These are phyloP conservation scores for Platanista minor DNA, from an alignment of 2,113 vertebrate genomes.

Conservation along the genomic window DNA sequence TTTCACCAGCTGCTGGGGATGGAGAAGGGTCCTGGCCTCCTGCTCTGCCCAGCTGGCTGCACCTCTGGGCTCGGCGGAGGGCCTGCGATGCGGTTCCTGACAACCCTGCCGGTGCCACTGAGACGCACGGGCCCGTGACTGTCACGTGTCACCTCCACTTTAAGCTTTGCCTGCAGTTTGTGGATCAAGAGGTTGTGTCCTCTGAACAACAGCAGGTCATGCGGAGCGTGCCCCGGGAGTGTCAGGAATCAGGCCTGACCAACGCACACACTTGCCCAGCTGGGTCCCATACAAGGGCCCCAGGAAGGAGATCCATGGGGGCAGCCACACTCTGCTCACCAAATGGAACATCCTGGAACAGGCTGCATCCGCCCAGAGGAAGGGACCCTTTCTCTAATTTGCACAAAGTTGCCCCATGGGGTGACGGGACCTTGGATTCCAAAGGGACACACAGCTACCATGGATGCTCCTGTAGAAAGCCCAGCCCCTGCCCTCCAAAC, in stretches of 20 bases:
- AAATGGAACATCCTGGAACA: neutral
- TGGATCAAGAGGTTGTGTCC: neutral
- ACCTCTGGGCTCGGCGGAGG: neutral
- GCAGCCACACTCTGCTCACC: neutral
- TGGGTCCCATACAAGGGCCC: too few relatives aligned
- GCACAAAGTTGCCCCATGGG: neutral
- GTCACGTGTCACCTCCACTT: neutral
- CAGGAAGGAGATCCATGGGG: neutral
- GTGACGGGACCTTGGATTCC: rapidly evolving
- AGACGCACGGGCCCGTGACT: neutral
- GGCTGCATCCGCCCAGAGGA: rapidly evolving
- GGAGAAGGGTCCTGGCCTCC: neutral
- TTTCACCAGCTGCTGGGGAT: neutral
- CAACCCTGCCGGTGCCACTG: neutral
- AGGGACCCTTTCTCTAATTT: neutral
- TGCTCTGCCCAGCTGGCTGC: neutral
- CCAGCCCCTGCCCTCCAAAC: neutral
- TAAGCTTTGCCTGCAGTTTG: neutral
- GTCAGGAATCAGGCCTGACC: neutral
- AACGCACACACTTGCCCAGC: rapidly evolving
- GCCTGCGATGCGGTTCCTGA: neutral
- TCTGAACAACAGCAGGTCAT: neutral
- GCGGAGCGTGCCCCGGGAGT: neutral
- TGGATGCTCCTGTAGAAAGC: neutral
- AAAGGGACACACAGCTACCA: rapidly evolving